phyloP scores from a whole-genome alignment of 2,113 vertebrate species.

The Ammospiza caudacuta region DNA sequence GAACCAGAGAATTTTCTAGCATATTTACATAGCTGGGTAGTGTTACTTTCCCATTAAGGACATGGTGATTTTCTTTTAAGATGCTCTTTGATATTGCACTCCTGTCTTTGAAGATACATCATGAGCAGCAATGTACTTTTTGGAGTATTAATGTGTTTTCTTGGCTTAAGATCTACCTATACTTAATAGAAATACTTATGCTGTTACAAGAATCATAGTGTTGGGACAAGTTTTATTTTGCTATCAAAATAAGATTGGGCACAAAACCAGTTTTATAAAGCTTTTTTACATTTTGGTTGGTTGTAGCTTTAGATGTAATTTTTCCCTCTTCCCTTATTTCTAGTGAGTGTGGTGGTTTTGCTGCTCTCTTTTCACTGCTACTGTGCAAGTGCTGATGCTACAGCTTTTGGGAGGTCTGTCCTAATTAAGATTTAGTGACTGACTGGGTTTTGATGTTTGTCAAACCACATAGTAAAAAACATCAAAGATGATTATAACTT shows the following conservation, averaged over 20 bases:
- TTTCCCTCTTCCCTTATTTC: neutral
- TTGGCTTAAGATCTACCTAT: neutral
- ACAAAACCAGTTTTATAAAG: neutral
- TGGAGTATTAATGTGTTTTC: neutral
- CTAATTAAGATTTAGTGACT: neutral
- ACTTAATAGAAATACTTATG: neutral
- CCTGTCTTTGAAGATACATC: neutral
- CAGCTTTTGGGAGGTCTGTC: neutral
- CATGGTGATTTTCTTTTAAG: neutral
- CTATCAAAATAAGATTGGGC: neutral
- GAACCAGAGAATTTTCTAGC: neutral
- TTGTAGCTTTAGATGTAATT: neutral
- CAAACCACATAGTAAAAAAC: neutral
- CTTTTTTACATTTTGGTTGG: neutral
- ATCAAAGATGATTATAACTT: neutral
- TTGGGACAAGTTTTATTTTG: neutral
- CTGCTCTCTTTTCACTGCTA: neutral
- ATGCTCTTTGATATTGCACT: neutral
- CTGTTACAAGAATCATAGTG: neutral
- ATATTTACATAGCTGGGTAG: neutral
- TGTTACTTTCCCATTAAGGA: neutral
- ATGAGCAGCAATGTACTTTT: neutral
- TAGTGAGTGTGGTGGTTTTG: neutral
- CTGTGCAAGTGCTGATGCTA: neutral
- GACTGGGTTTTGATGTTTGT: neutral